Evolutionary conservation across 2,113 vertebrate genomes (phyloP).

Genomic region (Anser brachyrhynchus): DNA sequence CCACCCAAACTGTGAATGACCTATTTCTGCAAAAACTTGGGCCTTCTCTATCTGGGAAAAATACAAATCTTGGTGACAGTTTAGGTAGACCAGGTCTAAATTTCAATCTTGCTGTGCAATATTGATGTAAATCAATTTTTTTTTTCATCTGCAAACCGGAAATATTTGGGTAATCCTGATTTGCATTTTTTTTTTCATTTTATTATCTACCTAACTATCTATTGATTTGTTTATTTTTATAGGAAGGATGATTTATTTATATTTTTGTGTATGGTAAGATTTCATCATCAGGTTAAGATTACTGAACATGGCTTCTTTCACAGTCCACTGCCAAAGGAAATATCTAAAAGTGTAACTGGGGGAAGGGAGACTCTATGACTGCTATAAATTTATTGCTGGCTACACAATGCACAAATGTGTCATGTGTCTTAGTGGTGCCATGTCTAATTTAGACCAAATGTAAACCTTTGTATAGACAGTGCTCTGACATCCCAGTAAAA

Average conservation of each 20-base stretch:
- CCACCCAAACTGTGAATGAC: conserved; percentile 15
- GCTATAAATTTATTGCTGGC: conserved; percentile 37
- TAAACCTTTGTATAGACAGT: conserved; percentile 19
- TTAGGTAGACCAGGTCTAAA: not conserved
- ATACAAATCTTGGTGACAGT: not conserved
- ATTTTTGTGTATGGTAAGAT: not conserved
- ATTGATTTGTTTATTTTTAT: not conserved
- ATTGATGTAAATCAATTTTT: not conserved
- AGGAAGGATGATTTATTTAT: not conserved
- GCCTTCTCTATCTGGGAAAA: not conserved
- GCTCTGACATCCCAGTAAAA: not conserved
- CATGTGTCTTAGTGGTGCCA: conserved; percentile 18
- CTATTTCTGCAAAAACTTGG: not conserved
- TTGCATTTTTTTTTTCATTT: not conserved
- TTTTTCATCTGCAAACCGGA: not conserved
- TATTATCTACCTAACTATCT: too few species aligned
- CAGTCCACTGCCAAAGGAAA: conserved; percentile 33
- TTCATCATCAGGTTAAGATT: not conserved
- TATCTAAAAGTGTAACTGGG: conserved; percentile 28
- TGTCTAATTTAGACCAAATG: conserved; percentile 40
- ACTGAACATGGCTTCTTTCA: conserved; percentile 3
- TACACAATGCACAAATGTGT: not conserved
- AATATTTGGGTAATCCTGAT: not conserved
- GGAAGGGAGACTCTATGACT: not conserved
- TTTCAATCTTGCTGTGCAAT: not conserved